Evolutionary conservation across 2,888 invertebrate species (phyloP), one percentile per base, ranked within the genome.

Genomic region (Hedychridium roseum): DNA sequence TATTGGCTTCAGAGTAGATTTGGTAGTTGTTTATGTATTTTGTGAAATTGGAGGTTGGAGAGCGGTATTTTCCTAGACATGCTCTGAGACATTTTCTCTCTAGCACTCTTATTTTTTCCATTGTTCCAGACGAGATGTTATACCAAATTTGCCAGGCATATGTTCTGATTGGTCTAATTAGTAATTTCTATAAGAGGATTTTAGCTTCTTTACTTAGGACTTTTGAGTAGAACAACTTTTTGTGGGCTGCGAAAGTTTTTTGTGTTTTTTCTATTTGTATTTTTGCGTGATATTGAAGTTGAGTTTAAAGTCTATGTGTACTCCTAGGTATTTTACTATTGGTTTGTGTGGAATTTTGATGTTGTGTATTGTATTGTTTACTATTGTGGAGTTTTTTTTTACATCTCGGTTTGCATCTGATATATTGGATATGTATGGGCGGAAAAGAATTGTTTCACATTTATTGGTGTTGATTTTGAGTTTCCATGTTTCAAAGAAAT

Each of bases 121-220:
- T 57, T 14, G 23, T 6, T 1, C 15, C 1, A 1, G 50, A 36
- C 2, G 18, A 16, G 1, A 34, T 36, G 9, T 56, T 52, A 42
- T 23, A 54, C 46, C 51, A 52, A 7, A 37, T 43, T 6, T 42
- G 41, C n/a, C 44, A 49, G 0, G 40, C 59, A 6, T 64, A 64
- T 0, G 61, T 62, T 0, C 59, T 1, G 0, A 63, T 52, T 0
- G 60, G 58, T 17, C 60, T 41, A 0, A 64, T 37, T 2, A 66
- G 11, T 7, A 50, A 2, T 28, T 46, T 21, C 9, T 62, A 64
- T 11, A 52, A 59, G 0, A 60, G 32, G 1, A 59, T 27, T 50
- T 62, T 64, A 0, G 54, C 43, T 43, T 15, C 23, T 7, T n/a
- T 0, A 1, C 42, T 11, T 15, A 65, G 5, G 0, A 46, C 2